These are phyloP conservation scores for Lordiphosa mommai DNA, from an alignment of 1,140 invertebrate genomes.

Conservation along the genomic window DNA sequence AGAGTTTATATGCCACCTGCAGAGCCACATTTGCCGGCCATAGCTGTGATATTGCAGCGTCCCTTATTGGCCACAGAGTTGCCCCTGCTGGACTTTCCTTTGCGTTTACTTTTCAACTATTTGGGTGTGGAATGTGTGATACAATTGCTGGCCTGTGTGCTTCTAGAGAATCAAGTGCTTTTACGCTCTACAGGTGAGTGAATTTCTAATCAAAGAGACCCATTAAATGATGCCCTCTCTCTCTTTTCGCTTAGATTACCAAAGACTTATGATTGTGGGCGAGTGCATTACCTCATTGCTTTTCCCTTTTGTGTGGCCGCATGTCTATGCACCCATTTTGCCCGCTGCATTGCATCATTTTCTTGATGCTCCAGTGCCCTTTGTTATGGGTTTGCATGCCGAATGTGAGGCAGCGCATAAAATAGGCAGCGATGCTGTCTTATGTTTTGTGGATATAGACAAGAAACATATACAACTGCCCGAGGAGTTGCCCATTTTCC, in stretches of 20 bases:
- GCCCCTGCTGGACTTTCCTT: slow-evolving; percentile 95
- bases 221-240: neutral
- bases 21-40: slow-evolving; percentile 85
- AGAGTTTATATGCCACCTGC: slow-evolving; percentile 89
- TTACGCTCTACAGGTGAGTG: slow-evolving; percentile 91
- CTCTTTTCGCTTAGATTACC: slow-evolving; percentile 85
- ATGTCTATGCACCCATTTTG: slow-evolving; percentile 99
- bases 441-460: slow-evolving; percentile 98
- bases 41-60: slow-evolving; percentile 85
- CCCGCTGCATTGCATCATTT: slow-evolving; percentile 97
- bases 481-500: slow-evolving; percentile 96
- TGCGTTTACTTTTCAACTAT: slow-evolving; percentile 92
- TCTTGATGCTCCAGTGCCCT: slow-evolving; percentile 99
- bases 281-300: slow-evolving; percentile 94
- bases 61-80: slow-evolving; percentile 88
- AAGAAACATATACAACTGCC: slow-evolving; percentile 94
- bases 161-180: slow-evolving; percentile 98
- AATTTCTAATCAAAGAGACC: neutral
- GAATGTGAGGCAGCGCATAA: slow-evolving; percentile 81
- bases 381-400: slow-evolving; percentile 95
- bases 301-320: slow-evolving; percentile 98
- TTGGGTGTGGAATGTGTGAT: slow-evolving; percentile 95
- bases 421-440: slow-evolving; percentile 87
- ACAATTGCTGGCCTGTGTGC: slow-evolving; percentile 95
- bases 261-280: slow-evolving; percentile 97